Evolutionary conservation across 2,888 invertebrate species (phyloP).

Genomic region (Pollenia angustigena): DNA sequence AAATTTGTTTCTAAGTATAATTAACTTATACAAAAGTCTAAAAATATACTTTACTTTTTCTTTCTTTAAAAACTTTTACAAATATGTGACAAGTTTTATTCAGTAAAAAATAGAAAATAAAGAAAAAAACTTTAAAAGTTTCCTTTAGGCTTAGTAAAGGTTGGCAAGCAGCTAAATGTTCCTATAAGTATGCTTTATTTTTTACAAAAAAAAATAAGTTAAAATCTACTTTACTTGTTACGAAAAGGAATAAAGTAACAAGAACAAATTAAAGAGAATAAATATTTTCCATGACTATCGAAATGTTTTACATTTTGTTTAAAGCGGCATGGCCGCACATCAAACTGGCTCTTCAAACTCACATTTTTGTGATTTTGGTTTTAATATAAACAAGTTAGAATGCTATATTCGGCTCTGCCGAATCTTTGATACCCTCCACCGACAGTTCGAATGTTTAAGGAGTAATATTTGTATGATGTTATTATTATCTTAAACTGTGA

Average conservation of each 20-base stretch:
- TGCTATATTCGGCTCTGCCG: too few species aligned
- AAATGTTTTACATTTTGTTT: too few species aligned
- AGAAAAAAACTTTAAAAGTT: slow-evolving; percentile 1
- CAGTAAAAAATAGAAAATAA: neutral
- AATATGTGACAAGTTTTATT: slow-evolving; percentile 20
- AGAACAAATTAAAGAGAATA: neutral
- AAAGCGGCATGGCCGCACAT: too few species aligned
- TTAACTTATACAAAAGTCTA: slow-evolving; percentile 5
- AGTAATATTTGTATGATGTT: too few species aligned
- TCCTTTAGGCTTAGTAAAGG: neutral
- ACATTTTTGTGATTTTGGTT: too few species aligned
- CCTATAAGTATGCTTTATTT: neutral
- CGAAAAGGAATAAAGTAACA: neutral
- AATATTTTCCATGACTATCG: neutral
- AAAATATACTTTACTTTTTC: slow-evolving; percentile 14
- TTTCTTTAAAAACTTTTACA: neutral
- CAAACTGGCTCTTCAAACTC: too few species aligned
- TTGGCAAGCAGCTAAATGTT: neutral
- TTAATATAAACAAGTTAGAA: too few species aligned
- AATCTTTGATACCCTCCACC: too few species aligned
- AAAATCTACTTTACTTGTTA: neutral
- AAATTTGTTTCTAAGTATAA: slow-evolving; percentile 12
- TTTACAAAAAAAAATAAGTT: too few species aligned
- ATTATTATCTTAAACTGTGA: too few species aligned
- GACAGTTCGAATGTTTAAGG: too few species aligned